These are phyloP conservation scores for Drosophila quadrilineata DNA, from an alignment of 1,140 invertebrate species.

Conservation along the genomic window DNA sequence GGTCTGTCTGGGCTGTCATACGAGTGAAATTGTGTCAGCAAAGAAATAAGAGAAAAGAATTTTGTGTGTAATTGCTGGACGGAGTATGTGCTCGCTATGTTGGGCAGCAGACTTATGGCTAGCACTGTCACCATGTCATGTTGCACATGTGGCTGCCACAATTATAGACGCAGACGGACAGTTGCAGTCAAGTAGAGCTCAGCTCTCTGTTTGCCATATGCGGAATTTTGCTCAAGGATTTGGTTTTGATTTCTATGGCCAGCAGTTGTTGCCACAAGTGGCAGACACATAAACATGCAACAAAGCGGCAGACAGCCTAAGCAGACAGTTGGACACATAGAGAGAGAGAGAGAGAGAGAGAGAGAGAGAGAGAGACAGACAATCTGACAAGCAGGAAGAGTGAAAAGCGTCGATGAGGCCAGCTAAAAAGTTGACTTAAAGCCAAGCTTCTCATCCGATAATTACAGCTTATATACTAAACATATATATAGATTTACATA, in stretches of 20 bases:
- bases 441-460: no score
- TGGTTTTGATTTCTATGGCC: conserved; percentile 63
- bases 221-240: conserved; percentile 40
- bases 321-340: not conserved
- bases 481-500: not conserved
- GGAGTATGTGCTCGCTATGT: conserved; percentile 11
- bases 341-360: conserved; percentile 58
- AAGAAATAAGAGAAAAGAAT: conserved; percentile 11
- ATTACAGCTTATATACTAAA: no score
- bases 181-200: conserved; percentile 6
- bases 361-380: conserved; percentile 7
- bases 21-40: conserved; percentile 57
- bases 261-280: conserved; percentile 17
- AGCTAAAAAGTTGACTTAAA: no score
- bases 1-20: not conserved
- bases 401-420: conserved; percentile 55
- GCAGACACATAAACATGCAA: conserved; percentile 50
- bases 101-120: no score
- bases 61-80: conserved; percentile 32
- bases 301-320: no score
- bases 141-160: not conserved
- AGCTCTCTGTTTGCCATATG: conserved; percentile 15
- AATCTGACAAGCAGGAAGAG: conserved; percentile 29
- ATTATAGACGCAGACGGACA: conserved; percentile 17
- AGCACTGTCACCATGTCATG: not conserved